Conservation (phyloP, 1,140 invertebrate genomes). For the Cotesia typhae region DNA sequence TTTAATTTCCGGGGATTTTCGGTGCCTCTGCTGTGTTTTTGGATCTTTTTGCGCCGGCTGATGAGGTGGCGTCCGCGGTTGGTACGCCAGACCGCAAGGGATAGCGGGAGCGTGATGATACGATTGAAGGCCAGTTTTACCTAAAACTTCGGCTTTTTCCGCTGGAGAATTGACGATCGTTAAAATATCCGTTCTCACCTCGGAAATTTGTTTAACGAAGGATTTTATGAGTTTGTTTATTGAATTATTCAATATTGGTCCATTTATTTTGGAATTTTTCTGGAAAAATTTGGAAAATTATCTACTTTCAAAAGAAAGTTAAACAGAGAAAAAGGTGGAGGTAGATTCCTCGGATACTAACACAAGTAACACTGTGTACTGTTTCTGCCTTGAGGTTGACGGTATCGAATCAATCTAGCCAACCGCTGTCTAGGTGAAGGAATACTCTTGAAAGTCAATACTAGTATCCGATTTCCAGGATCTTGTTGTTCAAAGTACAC, state of each 20-base stretch:
- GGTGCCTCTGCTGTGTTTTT: neutral
- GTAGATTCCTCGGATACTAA: too few relatives aligned
- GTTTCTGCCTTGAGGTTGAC: neutral
- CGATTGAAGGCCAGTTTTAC: conserved; percentile 27
- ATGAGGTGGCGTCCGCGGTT: conserved; percentile 4
- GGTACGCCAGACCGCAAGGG: conserved; percentile 29
- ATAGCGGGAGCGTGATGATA: conserved; percentile 31
- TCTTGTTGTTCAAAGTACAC: conserved; percentile 46
- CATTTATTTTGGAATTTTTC: too few relatives aligned
- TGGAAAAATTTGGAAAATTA: too few relatives aligned
- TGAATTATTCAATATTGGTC: too few relatives aligned
- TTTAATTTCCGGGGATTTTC: neutral
- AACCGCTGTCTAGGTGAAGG: conserved; percentile 22
- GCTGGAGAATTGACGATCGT: conserved; percentile 11
- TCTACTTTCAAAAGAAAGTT: too few relatives aligned
- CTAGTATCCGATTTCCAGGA: conserved; percentile 41
- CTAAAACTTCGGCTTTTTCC: conserved; percentile 23
- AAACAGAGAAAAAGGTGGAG: too few relatives aligned
- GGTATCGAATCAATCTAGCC: conserved; percentile 12
- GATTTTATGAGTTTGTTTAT: too few relatives aligned
- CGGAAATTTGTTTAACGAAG: conserved; percentile 7
- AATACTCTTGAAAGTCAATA: conserved; percentile 50
- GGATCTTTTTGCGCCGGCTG: neutral
- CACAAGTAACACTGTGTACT: neutral
- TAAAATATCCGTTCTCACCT: conserved; percentile 25